Base-by-base conservation (phyloP, 2,113 vertebrate genomes). In the Xiphias gladius region DNA sequence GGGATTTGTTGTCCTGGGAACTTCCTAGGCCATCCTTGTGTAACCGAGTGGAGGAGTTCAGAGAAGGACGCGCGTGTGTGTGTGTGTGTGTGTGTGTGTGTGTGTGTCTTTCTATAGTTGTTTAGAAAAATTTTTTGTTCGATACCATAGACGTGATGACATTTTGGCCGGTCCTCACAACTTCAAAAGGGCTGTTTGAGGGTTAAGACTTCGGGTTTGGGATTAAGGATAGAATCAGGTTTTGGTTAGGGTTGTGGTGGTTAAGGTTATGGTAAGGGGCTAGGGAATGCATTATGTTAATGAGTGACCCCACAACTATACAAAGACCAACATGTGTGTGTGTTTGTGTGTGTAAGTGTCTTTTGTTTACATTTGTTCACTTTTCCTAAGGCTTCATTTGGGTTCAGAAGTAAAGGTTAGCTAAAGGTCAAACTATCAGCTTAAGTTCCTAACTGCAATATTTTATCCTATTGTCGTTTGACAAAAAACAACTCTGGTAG, bases 1-100 rank as follows among this genome's bases (percentile, higher is more conserved):
- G 86, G 67, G 80, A 87, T 92, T 83, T 89, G 88, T 90, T 88
- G 92, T 88, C 91, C 89, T 91, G 90, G 90, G 69, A 90, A 91
- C 91, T 65, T 76, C 66, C 30, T 26, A 55, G 80, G 68, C 43
- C 48, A 30, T 70, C 86, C 68, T 73, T 79, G 76, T 79, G 79
- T 74, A 67, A 82, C 79, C 19, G 41, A 78, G 62, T 65, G 72
- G 41, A 46, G n/a, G n/a, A 11, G 67, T 84, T 86, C 57, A 73
- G 35, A 58, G 50, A 79, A 32, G 30, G 39, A 46, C 63, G 74
- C 55, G 37, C 46, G 67, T 73, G 37, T 62, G 35, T 58, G 32
- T 67, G 35, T 73, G 48, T 73, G 37, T 63, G 24, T 77, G 70
- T 43, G 11, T 32, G n/a, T 65, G 32, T 61, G 57, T 28, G 3